A percentile compares a stretch with the other conserved stretches of the same genome.
phyloP scores from a whole-genome alignment of 2,888 invertebrate species.

The Euphydryas editha region DNA sequence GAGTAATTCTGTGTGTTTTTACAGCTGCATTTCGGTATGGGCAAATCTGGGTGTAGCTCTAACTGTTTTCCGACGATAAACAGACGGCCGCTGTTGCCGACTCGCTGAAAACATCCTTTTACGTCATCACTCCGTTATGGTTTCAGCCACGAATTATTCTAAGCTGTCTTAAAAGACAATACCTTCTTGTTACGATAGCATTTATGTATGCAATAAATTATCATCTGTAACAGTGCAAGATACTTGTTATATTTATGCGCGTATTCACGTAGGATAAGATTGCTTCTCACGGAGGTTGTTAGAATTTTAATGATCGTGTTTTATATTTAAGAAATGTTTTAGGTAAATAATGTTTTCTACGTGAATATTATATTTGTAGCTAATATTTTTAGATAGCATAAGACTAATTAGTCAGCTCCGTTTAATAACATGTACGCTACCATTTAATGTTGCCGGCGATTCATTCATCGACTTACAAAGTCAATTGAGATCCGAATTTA shows the following conservation, averaged over 20 bases:
- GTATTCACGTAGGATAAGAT: neutral
- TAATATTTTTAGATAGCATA: neutral
- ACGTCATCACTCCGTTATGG: conserved; percentile 78
- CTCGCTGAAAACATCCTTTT: conserved; percentile 83
- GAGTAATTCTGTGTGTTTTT: conserved; percentile 74
- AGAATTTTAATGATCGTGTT: neutral
- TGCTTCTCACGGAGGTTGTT: conserved; percentile 3
- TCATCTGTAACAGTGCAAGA: conserved; percentile 10
- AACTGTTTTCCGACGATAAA: conserved; percentile 78
- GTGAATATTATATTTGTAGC: neutral
- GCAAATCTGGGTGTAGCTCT: conserved; percentile 70
- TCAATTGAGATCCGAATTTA: conserved; percentile 75
- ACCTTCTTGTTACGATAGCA: conserved; percentile 13
- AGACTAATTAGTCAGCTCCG: conserved; percentile 50
- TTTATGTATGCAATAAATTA: conserved; percentile 18
- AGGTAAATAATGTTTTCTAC: neutral
- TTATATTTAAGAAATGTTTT: too few relatives aligned
- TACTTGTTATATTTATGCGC: conserved; percentile 12
- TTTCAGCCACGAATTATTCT: conserved; percentile 54
- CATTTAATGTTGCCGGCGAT: conserved; percentile 58
- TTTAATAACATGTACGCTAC: conserved; percentile 50
- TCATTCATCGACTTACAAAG: conserved; percentile 72
- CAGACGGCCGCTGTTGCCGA: conserved; percentile 77
- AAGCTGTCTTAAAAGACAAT: conserved; percentile 27
- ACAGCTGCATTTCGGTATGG: conserved; percentile 77